Percentiles rank a stretch among this genome's conserved stretches.
Conservation (phyloP, 2,113 vertebrate species). For the Ammodytes dubius region DNA sequence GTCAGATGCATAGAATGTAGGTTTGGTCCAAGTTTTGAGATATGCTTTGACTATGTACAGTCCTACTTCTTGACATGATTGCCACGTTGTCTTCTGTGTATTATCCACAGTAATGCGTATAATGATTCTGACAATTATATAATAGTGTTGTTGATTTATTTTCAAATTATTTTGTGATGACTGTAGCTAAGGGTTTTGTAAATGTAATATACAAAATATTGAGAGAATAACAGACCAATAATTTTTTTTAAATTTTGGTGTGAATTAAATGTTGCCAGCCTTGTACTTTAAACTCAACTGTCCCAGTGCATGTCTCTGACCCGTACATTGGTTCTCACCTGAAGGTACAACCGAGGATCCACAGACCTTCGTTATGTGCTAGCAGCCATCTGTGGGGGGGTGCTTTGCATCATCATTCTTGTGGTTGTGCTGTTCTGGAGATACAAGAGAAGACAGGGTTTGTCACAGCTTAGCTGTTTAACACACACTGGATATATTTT, state of each 20-base stretch:
- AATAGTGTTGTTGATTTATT: no score
- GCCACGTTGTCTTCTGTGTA: no score
- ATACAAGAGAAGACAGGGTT: not conserved
- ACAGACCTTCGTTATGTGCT: accelerated
- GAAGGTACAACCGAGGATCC: not conserved
- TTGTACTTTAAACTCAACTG: not conserved
- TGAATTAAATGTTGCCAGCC: not conserved
- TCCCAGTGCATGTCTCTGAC: not conserved
- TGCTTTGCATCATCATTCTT: accelerated
- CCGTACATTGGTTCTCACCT: slow-evolving; percentile 20
- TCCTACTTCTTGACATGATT: no score
- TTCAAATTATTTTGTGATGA: no score
- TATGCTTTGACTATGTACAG: no score
- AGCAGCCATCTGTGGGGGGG: accelerated
- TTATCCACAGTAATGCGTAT: no score
- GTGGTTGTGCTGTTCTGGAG: accelerated
- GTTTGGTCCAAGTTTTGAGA: no score
- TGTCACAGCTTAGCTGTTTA: not conserved
- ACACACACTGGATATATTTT: not conserved
- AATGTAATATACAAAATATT: not conserved
- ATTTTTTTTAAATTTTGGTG: no score
- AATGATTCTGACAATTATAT: no score
- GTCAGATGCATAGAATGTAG: no score
- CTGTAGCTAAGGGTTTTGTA: no score
- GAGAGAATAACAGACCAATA: not conserved